A percentile compares a stretch with the other conserved stretches of the same genome.
phyloP scores from a whole-genome alignment of 2,113 vertebrate species.

The Myiagra hebetior region DNA sequence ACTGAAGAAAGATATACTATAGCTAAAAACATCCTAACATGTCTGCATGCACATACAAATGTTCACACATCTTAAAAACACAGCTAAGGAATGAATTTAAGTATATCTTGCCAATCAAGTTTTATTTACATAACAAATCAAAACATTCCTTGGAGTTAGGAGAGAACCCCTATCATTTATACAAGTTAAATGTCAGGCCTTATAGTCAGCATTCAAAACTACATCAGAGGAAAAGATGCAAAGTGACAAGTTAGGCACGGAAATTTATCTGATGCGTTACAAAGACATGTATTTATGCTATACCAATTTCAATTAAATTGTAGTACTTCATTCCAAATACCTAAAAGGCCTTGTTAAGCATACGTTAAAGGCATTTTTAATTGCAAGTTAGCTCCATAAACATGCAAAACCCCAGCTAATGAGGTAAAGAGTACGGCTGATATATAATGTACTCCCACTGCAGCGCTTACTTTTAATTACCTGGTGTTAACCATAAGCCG shows the following conservation, averaged over 20 bases:
- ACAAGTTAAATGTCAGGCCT: background rate
- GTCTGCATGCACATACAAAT: background rate
- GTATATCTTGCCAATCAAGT: background rate
- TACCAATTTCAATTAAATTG: conserved; percentile 69
- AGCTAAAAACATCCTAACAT: background rate
- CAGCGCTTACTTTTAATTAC: conserved; percentile 85
- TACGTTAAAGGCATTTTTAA: conserved; percentile 75
- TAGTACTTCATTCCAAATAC: conserved; percentile 68
- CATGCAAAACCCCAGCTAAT: conserved; percentile 77
- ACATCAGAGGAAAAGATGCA: background rate
- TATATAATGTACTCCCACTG: conserved; percentile 77
- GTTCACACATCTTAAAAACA: background rate
- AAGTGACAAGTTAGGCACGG: conserved; percentile 34
- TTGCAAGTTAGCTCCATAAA: conserved; percentile 79
- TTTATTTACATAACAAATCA: background rate
- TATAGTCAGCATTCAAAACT: background rate
- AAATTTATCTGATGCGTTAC: conserved; percentile 44
- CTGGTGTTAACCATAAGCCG: conserved; percentile 74
- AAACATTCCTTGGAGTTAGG: background rate
- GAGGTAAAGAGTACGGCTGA: conserved; percentile 78
- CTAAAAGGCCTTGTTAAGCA: conserved; percentile 74
- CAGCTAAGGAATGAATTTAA: background rate
- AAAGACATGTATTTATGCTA: conserved; percentile 59
- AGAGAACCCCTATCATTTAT: background rate
- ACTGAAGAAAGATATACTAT: background rate